Percentiles rank a stretch among this genome's conserved stretches.
Evolutionary conservation across 2,888 invertebrate genomes (phyloP).

Genomic region (Apeira syringaria): DNA sequence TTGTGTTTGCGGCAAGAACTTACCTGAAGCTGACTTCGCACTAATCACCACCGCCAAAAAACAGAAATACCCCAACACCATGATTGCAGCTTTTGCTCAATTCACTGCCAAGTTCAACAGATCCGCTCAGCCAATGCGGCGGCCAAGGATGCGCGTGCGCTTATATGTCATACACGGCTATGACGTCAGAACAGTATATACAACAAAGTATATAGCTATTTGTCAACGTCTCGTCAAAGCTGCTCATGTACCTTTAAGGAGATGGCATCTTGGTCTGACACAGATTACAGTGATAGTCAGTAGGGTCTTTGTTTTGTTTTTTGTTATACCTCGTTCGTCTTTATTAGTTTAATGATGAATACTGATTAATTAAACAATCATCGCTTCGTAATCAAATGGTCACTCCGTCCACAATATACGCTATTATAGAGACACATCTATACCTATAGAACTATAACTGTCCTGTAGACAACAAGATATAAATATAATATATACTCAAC

Average conservation of each 20-base stretch:
- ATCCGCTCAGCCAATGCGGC: slow-evolving; percentile 13
- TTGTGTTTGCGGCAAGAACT: too few species aligned
- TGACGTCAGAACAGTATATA: slow-evolving; percentile 18
- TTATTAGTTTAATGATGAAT: background rate
- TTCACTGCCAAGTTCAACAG: slow-evolving; percentile 11
- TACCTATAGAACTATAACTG: too few species aligned
- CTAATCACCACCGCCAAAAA: slow-evolving; percentile 51
- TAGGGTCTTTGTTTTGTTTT: background rate
- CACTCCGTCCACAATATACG: too few species aligned
- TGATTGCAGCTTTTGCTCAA: slow-evolving; percentile 21
- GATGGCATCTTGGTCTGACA: background rate
- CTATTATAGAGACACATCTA: too few species aligned
- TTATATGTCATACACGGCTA: slow-evolving; percentile 18
- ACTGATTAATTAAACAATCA: background rate
- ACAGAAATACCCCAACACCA: slow-evolving; percentile 46
- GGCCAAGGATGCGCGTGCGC: slow-evolving; percentile 12
- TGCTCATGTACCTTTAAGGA: background rate
- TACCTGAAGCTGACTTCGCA: slow-evolving; percentile 49
- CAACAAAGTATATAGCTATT: background rate
- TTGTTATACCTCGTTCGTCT: background rate
- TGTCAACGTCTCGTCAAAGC: slow-evolving; percentile 4
- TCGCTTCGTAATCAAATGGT: too few species aligned
- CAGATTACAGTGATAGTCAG: background rate
- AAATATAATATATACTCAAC: too few species aligned
- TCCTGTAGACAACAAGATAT: too few species aligned